A percentile compares a stretch with the other conserved stretches of the same genome.
phyloP scores from a whole-genome alignment of 2,113 vertebrate genomes.

The Puffinus mauretanicus region DNA sequence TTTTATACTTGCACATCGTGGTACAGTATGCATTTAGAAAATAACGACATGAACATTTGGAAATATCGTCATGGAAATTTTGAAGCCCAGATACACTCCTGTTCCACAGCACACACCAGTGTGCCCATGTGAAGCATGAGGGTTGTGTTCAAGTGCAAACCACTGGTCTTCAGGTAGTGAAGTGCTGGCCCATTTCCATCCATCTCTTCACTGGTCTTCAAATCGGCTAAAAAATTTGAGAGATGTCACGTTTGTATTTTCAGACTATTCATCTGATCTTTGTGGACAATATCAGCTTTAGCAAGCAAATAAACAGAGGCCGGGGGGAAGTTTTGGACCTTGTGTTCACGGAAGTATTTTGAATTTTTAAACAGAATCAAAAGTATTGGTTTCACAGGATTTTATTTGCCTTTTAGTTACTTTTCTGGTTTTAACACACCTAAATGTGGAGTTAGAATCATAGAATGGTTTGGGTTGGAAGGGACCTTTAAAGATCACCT shows the following conservation, averaged over 20 bases:
- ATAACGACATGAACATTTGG: neutral
- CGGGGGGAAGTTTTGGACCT: neutral
- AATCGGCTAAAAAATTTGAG: neutral
- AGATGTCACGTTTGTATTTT: neutral
- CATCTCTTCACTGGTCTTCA: neutral
- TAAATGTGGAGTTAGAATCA: neutral
- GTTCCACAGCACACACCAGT: fast-evolving
- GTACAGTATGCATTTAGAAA: neutral
- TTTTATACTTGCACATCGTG: neutral
- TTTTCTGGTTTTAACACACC: neutral
- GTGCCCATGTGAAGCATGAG: neutral
- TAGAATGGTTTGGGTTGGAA: neutral
- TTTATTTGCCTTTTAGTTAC: neutral
- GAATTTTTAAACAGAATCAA: neutral
- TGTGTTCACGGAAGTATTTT: neutral
- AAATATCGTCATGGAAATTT: neutral
- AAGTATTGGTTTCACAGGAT: neutral
- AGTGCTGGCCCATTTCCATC: neutral
- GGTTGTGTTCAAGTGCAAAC: neutral
- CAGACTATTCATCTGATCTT: neutral
- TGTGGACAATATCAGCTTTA: neutral
- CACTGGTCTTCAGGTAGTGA: neutral
- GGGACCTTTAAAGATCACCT: neutral
- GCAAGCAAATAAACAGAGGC: neutral
- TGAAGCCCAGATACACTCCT: neutral